Evolutionary conservation across 2,113 vertebrate genomes (phyloP).

Genomic region (Rattus norvegicus): GRCr8 NC_086037.1:62810001-62810500

Average conservation of each 20-base stretch:
- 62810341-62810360: not conserved
- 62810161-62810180: not conserved
- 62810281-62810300: not conserved
- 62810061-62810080: not conserved
- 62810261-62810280: not conserved
- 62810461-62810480: not conserved
- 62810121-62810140: not conserved
- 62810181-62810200: not conserved
- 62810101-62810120: slow-evolving; percentile 4
- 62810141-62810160: slow-evolving; percentile 2
- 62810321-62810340: not conserved
- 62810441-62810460: not conserved
- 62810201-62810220: not conserved
- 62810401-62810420: not conserved
- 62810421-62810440: slow-evolving; percentile 3
- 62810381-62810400: slow-evolving; percentile 3
- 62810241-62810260: slow-evolving; percentile 26
- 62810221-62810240: not conserved
- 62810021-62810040: not conserved
- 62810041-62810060: slow-evolving; percentile 32
- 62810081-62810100: not conserved
- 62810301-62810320: not conserved
- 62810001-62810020: not conserved
- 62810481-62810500: not conserved
- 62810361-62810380: not conserved